Percentiles rank a stretch among this genome's conserved stretches.
Evolutionary conservation across 2,888 invertebrate genomes (phyloP).

Genomic region (Tachystola acroxantha): DNA sequence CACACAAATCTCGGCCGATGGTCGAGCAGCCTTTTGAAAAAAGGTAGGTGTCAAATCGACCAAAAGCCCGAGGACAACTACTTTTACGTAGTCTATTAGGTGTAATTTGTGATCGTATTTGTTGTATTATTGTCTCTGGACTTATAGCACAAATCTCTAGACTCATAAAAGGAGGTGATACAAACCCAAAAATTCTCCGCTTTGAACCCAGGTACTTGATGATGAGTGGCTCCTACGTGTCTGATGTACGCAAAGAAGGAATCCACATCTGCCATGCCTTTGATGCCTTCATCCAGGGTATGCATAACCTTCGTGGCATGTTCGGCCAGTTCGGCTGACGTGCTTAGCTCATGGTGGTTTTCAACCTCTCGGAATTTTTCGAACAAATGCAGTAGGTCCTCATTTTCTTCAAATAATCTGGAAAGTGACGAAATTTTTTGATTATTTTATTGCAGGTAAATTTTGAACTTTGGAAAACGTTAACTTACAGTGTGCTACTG

Average conservation of each 20-base stretch:
- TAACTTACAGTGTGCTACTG: too few relatives aligned
- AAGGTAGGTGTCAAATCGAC: too few relatives aligned
- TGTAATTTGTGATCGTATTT: too few relatives aligned
- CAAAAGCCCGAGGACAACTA: too few relatives aligned
- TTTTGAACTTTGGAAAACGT: background rate
- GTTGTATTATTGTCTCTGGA: too few relatives aligned
- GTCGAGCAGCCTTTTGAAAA: too few relatives aligned
- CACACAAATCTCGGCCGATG: too few relatives aligned
- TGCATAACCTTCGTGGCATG: conserved; percentile 87
- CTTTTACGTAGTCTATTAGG: too few relatives aligned
- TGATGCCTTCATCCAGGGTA: conserved; percentile 92
- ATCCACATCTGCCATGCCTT: conserved; percentile 88
- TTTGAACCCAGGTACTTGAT: conserved; percentile 89
- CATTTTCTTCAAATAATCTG: conserved; percentile 92
- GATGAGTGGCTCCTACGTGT: conserved; percentile 89
- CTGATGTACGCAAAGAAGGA: conserved; percentile 87
- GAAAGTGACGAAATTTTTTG: conserved; percentile 21
- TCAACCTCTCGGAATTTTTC: conserved; percentile 86
- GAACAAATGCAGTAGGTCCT: conserved; percentile 86
- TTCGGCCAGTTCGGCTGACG: conserved; percentile 88
- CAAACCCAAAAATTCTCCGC: conserved; percentile 92
- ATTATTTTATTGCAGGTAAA: too few relatives aligned
- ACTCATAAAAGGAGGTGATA: too few relatives aligned
- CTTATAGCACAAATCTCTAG: too few relatives aligned
- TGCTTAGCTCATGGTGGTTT: conserved; percentile 86